Base-by-base conservation (phyloP, 2,888 invertebrate species). In the Drosophila pseudotakahashii region DNA sequence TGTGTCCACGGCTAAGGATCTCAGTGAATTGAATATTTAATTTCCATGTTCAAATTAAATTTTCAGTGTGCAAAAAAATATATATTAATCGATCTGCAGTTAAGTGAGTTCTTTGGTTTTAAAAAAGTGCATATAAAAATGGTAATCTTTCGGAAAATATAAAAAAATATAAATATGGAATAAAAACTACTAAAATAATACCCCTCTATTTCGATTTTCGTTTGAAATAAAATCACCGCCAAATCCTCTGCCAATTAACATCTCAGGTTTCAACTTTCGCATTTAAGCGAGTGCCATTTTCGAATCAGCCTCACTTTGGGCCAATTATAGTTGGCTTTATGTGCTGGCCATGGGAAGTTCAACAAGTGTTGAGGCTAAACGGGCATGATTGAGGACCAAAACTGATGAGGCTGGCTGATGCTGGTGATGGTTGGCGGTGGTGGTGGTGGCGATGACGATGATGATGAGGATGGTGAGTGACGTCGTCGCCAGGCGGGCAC, bases 281-380 rank as follows among this genome's bases (percentile, higher is more conserved):
- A 57, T 44, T 70, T 39, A 55, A 16, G 57, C 58, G 14, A 50
- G 41, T 55, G 41, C 45, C 62, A 66, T 55, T 70, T 68, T 67
- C 51, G 54, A 41, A 13, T 44, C 36, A 48, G 16, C 37, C 45
- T 42, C 36, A 42, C 42, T 59, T 50, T 53, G 51, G 69, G 79
- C 69, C 79, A 88, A 85, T 88, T 85, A 81, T 61, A 59, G 48
- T 61, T 64, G 58, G 48, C 53, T 51, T 45, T 44, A 58, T 59
- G 37, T 32, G 61, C 48, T 57, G 60, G 71, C 42, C 64, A 70
- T 54, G 75, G 54, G 74, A 84, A 88, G 89, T 76, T 89, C 79
- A 88, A 89, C 82, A 88, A 89, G 81, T 89, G 82, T 76, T 68
- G 77, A 67, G 75, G 77, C 73, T 80, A 78, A 84, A 78, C 84